Base-by-base conservation (phyloP, 2,797 vertebrate species). In the Brachymystax lenok region DNA sequence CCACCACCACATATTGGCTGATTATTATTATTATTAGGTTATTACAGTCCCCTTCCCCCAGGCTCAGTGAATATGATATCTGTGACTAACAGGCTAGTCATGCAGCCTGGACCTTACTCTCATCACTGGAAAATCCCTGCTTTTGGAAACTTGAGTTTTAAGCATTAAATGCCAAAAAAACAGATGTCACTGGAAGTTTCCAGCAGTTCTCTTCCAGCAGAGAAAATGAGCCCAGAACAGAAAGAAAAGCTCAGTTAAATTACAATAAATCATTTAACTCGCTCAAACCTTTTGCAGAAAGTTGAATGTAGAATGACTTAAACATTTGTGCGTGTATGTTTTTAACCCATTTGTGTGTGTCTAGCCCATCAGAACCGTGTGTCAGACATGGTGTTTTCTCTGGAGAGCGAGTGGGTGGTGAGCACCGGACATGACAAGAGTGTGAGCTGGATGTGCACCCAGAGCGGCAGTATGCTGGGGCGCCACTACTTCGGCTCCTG, bases 401-500 rank as follows among this genome's bases (percentile, higher is more conserved):
- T 96, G 89, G 92, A 93, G 50, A 92, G 95, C 0, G 96, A 99
- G 91, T 99, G 98, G 98, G 92, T 99, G 79, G 95, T 99, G 92
- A 99, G 97, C 85, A 97, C 97, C 0, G 97, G 97, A 27, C 97
- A 99, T 0, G 98, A 99, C 93, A 99, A 99, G 91, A 97, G 95
- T 1, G 82, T 98, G 81, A 97, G 96, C 91, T 99, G 98, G 98
- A 98, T 98, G 97, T 98, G 97, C 90, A 97, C 97, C 2, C 94
- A 94, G 83, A 98, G 95, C 0, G 97, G 97, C 70, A 95, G 90
- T 86, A 95, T 97, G 95, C 92, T 98, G 27, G 97, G 97, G n/a
- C 92, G 96, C 72, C 96, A 98, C 88, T 92, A 94, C 88, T 97
- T 98, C 88, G 93, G 92, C 3, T 96, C 98, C 71, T 99, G 97